Conservation (phyloP, 2,113 vertebrate genomes). For the Carlito syrichta region DNA sequence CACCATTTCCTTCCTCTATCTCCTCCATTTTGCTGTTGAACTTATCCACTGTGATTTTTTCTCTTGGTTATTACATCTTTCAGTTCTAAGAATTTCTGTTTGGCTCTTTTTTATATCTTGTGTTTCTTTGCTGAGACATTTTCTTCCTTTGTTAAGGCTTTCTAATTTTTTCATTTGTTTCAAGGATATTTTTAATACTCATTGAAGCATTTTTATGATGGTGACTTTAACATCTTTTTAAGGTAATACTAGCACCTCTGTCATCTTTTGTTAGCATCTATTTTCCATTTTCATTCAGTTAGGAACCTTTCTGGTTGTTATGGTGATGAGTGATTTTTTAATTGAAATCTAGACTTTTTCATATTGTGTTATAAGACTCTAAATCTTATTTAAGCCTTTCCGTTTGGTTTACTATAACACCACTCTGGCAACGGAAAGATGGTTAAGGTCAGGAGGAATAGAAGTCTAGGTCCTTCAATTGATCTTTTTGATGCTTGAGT, state of each 20-base stretch:
- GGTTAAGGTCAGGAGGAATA: background rate
- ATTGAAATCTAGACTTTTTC: background rate
- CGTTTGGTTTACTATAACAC: conserved; percentile 20
- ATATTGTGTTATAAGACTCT: background rate
- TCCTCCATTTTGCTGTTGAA: background rate
- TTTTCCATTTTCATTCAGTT: background rate
- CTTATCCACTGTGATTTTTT: background rate
- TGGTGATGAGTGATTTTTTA: background rate
- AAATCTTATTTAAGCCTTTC: background rate
- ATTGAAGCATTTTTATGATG: background rate
- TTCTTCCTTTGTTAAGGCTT: background rate
- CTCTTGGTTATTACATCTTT: background rate
- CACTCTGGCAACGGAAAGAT: background rate
- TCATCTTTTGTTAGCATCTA: background rate
- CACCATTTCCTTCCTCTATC: background rate
- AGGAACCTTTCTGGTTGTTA: background rate
- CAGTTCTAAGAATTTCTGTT: background rate
- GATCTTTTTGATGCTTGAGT: background rate
- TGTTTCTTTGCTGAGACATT: background rate
- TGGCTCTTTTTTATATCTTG: background rate
- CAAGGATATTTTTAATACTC: background rate
- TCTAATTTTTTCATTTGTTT: background rate
- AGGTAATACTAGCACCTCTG: background rate
- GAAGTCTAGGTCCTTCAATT: background rate
- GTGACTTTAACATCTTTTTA: background rate